Evolutionary conservation across 2,113 vertebrate species (phyloP), one percentile per base, ranked within the genome.

Genomic region (Vidua chalybeata): DNA sequence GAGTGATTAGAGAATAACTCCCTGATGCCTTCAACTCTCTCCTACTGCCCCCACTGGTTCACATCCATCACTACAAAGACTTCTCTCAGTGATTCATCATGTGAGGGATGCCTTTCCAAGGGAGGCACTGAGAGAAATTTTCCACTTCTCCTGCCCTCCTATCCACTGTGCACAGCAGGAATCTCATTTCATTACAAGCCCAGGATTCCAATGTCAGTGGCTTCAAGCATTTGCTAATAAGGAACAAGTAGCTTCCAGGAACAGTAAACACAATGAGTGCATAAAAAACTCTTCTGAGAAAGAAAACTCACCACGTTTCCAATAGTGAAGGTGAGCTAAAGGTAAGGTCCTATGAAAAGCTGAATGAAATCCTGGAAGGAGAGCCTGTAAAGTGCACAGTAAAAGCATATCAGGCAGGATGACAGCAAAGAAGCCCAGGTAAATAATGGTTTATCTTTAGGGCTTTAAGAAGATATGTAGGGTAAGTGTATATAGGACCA

Each of bases 1-100:
- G 33, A 82, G 26, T 27, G 69, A 94, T 94, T 91, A 84, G 43
- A 72, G n/a, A 85, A 10, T 73, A 93, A 84, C 30, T 94, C 87
- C 31, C 66, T 63, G 39, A 59, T 87, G 87, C 58, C 73, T 88
- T 91, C 71, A 74, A 2, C 28, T 77, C 39, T 71, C 56, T 90
- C 66, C 28, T 75, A 69, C 39, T 62, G 77, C 22, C 76, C 72
- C 43, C 43, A 48, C 73, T 41, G 49, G 21, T 87, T 63, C 15
- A 21, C 48, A 85, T 89, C 74, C 51, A 80, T 87, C 84, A 84
- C 55, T 63, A 64, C 7, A 67, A 89, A 95, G 55, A 80, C 63
- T 76, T 56, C 51, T 68, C 64, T 83, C 21, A 14, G 46, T 31
- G 33, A 90, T 87, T 89, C 66, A 76, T 92, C 92, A 80, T 10